Conservation (phyloP, 2,888 invertebrate species). For the Limnephilus marmoratus region DNA sequence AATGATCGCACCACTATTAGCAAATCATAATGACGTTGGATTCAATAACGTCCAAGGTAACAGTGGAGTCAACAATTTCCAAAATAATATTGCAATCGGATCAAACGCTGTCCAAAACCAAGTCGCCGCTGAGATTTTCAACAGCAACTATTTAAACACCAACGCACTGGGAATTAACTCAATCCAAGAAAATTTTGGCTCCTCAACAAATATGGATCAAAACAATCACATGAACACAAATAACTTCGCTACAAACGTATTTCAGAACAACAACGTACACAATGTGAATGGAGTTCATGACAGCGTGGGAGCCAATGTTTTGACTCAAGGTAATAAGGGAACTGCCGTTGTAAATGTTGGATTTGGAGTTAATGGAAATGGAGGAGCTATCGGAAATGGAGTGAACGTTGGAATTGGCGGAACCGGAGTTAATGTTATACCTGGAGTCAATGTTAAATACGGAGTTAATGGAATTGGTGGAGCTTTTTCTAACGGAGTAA, state of each 20-base stretch:
- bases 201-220: not conserved
- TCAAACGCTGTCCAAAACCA: not conserved
- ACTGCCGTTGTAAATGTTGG: not conserved
- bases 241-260: slow-evolving; percentile 12
- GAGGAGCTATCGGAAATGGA: not conserved
- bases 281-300: not conserved
- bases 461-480: not conserved
- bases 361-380: not conserved
- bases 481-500: not conserved
- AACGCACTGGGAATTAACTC: slow-evolving; percentile 43
- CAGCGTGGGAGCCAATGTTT: not conserved
- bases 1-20: not conserved
- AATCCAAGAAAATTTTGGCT: slow-evolving; percentile 28
- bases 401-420: not conserved
- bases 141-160: slow-evolving; percentile 8
- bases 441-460: not conserved
- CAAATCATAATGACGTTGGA: not conserved
- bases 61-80: slow-evolving; percentile 11
- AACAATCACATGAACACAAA: slow-evolving; percentile 30
- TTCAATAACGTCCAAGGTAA: not conserved
- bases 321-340: not conserved
- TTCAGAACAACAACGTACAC: not conserved
- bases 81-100: not conserved
- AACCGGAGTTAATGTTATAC: not conserved
- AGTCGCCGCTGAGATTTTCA: not conserved